Evolutionary conservation across 1,140 invertebrate species (phyloP).

Genomic region (Drosophila oshimai): DNA sequence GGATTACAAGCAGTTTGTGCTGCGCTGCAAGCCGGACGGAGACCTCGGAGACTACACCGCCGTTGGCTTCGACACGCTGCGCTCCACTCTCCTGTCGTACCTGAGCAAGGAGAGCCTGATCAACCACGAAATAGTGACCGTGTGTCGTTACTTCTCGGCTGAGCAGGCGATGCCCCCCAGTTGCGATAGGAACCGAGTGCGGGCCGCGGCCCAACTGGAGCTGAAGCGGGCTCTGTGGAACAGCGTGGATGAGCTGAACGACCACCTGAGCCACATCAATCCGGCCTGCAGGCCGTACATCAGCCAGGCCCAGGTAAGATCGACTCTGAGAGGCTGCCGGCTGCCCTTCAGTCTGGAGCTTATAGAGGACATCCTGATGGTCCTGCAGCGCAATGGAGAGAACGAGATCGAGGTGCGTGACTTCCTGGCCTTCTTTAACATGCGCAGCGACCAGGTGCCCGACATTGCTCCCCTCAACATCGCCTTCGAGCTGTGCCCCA

Average conservation of each 20-base stretch:
- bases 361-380: slow-evolving; percentile 87
- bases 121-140: slow-evolving; percentile 90
- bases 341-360: slow-evolving; percentile 87
- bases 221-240: slow-evolving; percentile 88
- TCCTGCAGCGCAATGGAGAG: slow-evolving; percentile 85
- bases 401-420: slow-evolving; percentile 84
- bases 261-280: slow-evolving; percentile 87
- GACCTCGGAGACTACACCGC: slow-evolving; percentile 42
- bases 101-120: slow-evolving; percentile 87
- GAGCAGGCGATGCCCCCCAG: slow-evolving; percentile 83
- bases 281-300: slow-evolving; percentile 84
- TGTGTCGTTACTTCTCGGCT: slow-evolving; percentile 86
- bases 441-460: slow-evolving; percentile 57
- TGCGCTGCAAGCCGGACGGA: slow-evolving; percentile 85
- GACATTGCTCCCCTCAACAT: slow-evolving; percentile 78
- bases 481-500: slow-evolving; percentile 77
- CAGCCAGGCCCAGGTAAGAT: slow-evolving; percentile 84
- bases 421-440: slow-evolving; percentile 74
- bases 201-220: slow-evolving; percentile 87
- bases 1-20: slow-evolving; percentile 89
- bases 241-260: slow-evolving; percentile 86
- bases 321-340: slow-evolving; percentile 86
- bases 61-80: slow-evolving; percentile 84
- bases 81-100: slow-evolving; percentile 84
- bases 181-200: slow-evolving; percentile 82